Evolutionary conservation across 2,888 invertebrate species (phyloP).

Genomic region (Hesperia comma): DNA sequence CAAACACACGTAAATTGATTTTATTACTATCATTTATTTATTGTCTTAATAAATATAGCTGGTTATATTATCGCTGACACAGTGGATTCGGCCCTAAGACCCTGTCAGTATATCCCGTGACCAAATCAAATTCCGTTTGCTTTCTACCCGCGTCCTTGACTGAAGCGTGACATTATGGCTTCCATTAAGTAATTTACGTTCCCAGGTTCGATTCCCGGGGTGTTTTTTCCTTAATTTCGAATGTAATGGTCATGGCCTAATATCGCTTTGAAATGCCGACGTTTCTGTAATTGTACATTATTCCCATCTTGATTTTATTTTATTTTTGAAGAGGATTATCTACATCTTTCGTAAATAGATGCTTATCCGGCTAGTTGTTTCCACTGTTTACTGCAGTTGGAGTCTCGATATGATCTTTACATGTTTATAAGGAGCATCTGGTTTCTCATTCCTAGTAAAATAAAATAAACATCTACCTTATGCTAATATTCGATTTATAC

Average conservation of each 20-base stretch:
- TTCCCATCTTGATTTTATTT: not conserved
- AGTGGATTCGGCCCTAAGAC: not conserved
- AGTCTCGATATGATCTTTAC: too few relatives aligned
- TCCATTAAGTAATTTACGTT: conserved; percentile 44
- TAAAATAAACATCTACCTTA: too few relatives aligned
- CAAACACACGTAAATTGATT: too few relatives aligned
- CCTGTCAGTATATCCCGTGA: conserved; percentile 38
- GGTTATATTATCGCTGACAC: not conserved
- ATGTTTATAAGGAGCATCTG: too few relatives aligned
- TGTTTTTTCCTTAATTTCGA: conserved; percentile 54
- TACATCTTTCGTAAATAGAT: not conserved
- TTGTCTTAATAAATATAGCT: not conserved
- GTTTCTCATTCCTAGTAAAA: too few relatives aligned
- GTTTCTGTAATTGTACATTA: conserved; percentile 21
- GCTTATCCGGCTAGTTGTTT: not conserved
- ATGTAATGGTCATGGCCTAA: conserved; percentile 50
- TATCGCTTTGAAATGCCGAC: conserved; percentile 52
- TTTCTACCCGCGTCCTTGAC: conserved; percentile 57
- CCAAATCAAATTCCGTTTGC: conserved; percentile 57
- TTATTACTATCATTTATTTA: too few relatives aligned
- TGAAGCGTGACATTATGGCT: conserved; percentile 46
- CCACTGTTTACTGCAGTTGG: too few relatives aligned
- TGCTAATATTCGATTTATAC: too few relatives aligned
- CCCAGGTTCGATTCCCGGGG: conserved; percentile 42
- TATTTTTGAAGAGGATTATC: not conserved